phyloP scores from a whole-genome alignment of 2,797 vertebrate species.

The Xenentodon cancila region DNA sequence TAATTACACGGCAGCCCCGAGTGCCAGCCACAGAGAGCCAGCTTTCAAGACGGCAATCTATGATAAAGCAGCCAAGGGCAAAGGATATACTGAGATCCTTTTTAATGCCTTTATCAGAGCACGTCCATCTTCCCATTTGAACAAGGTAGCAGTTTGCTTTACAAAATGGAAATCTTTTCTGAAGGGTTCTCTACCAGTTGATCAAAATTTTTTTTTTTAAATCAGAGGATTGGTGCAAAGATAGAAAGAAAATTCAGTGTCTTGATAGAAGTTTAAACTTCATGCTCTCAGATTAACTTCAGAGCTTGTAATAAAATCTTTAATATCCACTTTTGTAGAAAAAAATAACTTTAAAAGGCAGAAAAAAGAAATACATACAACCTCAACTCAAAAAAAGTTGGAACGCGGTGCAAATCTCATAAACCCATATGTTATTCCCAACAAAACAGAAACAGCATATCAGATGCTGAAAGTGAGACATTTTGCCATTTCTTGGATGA shows the following conservation, averaged over 20 bases:
- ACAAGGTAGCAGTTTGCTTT: slow-evolving; percentile 37
- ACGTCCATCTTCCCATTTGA: slow-evolving; percentile 61
- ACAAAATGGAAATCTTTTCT: slow-evolving; percentile 26
- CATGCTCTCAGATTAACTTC: not conserved
- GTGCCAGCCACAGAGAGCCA: slow-evolving; percentile 37
- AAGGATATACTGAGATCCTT: slow-evolving; percentile 38
- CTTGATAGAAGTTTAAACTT: slow-evolving; percentile 13
- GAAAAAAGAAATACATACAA: not conserved
- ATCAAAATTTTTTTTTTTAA: slow-evolving; percentile 41
- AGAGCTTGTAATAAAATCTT: not conserved
- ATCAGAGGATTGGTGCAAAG: not conserved
- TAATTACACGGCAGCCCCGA: slow-evolving; percentile 60
- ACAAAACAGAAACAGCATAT: too few relatives aligned
- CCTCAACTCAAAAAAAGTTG: too few relatives aligned
- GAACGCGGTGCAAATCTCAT: too few relatives aligned
- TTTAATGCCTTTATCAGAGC: slow-evolving; percentile 65
- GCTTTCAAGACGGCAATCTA: slow-evolving; percentile 58
- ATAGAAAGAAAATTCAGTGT: not conserved
- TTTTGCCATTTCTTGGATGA: too few relatives aligned
- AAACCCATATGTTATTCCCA: too few relatives aligned
- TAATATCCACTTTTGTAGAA: slow-evolving; percentile 1
- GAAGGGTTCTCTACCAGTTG: slow-evolving; percentile 12
- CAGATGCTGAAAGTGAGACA: too few relatives aligned
- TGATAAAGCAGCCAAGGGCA: slow-evolving; percentile 62
- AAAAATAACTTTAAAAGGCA: not conserved